Conservation (phyloP, 2,113 vertebrate genomes). For the Sprattus sprattus region DNA sequence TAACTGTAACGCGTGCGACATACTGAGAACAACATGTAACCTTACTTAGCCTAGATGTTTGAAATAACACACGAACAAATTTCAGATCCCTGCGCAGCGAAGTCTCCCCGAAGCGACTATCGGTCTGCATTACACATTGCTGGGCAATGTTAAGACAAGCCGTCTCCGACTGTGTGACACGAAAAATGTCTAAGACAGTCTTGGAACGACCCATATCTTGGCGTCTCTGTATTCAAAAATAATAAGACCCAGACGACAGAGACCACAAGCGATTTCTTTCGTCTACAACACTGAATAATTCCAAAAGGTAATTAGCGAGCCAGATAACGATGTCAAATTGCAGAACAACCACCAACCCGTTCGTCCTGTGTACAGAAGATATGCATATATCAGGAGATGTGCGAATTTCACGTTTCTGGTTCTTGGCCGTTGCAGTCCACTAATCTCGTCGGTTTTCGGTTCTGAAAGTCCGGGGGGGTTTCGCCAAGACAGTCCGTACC, state of each 20-base stretch:
- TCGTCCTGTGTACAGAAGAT: constrained; percentile 64
- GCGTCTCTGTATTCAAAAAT: constrained; percentile 51
- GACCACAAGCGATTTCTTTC: constrained; percentile 62
- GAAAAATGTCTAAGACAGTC: constrained; percentile 54
- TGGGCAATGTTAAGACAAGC: constrained; percentile 62
- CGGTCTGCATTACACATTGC: constrained; percentile 55
- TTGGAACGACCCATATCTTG: constrained; percentile 58
- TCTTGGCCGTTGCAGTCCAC: constrained; percentile 66
- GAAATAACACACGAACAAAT: constrained; percentile 50
- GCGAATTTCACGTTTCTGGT: constrained; percentile 62
- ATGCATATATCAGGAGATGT: constrained; percentile 58
- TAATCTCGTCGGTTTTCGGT: constrained; percentile 75
- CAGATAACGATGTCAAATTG: constrained; percentile 69
- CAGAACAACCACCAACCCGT: constrained; percentile 73
- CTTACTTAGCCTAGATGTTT: constrained; percentile 58
- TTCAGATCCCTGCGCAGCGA: constrained; percentile 64
- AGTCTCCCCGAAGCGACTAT: constrained; percentile 57
- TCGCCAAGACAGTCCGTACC: constrained; percentile 76
- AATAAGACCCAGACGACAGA: constrained; percentile 55
- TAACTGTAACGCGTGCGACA: constrained; percentile 43
- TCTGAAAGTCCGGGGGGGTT: constrained; percentile 75
- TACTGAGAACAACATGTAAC: constrained; percentile 52
- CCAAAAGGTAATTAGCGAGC: constrained; percentile 63
- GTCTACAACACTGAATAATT: constrained; percentile 61
- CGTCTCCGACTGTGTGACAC: constrained; percentile 58